Percentiles rank a stretch among this genome's conserved stretches.
These are phyloP conservation scores for Catamblyrhynchus diadema DNA, from an alignment of 2,797 vertebrate species.

Conservation along the genomic window DNA sequence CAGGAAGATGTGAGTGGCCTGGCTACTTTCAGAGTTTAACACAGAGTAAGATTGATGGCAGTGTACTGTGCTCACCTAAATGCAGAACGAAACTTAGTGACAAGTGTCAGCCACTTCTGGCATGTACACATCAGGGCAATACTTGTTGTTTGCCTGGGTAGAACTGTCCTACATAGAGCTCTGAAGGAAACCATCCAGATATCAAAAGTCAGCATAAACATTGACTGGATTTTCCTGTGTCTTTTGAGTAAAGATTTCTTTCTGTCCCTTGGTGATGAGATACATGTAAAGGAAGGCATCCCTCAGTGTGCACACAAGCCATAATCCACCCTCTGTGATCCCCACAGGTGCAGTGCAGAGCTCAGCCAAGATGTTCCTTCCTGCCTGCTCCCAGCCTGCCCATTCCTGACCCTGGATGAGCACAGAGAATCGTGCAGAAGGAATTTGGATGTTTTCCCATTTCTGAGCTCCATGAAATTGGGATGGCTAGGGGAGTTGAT, in stretches of 20 bases:
- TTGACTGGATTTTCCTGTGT: neutral
- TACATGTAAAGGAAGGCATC: neutral
- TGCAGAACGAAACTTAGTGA: neutral
- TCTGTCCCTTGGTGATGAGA: neutral
- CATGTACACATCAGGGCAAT: neutral
- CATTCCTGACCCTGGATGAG: neutral
- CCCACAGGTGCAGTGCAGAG: neutral
- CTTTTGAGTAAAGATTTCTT: neutral
- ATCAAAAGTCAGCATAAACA: neutral
- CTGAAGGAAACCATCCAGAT: neutral
- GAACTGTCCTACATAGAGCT: neutral
- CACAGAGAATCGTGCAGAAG: neutral
- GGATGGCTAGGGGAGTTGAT: neutral
- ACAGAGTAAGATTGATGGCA: neutral
- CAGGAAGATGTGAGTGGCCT: neutral
- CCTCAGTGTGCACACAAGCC: neutral
- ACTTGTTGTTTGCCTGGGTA: fast-evolving
- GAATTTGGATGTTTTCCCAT: neutral
- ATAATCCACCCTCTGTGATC: neutral
- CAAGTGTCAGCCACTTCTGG: neutral
- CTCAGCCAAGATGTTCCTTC: neutral
- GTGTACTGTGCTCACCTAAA: neutral
- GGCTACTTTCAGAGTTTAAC: neutral
- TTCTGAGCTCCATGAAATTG: neutral
- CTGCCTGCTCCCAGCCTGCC: neutral